These are phyloP conservation scores for Brotula barbata DNA, from an alignment of 2,797 vertebrate species.

Conservation along the genomic window DNA sequence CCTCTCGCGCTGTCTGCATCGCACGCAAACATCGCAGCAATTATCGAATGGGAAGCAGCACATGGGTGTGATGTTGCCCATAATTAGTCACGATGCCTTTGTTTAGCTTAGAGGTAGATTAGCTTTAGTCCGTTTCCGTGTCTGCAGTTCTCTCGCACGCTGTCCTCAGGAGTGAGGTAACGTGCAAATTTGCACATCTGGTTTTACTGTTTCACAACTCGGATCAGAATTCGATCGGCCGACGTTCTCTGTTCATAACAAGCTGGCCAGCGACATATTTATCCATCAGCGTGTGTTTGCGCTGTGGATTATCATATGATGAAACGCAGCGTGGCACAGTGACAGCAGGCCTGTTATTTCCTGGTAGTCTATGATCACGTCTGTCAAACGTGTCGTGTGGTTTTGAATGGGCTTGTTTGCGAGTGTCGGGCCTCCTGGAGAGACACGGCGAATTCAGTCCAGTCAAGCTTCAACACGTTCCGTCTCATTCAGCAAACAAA, in stretches of 20 bases:
- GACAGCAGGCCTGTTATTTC: slow-evolving; percentile 51
- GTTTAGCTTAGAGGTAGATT: background rate
- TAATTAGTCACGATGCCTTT: too few species aligned
- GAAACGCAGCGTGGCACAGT: slow-evolving; percentile 28
- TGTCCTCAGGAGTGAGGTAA: slow-evolving; percentile 30
- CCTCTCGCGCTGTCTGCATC: slow-evolving; percentile 6
- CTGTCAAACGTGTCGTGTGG: slow-evolving; percentile 43
- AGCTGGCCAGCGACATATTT: background rate
- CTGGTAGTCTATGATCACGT: slow-evolving; percentile 49
- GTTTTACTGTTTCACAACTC: slow-evolving; percentile 22
- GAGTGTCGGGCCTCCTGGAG: slow-evolving; percentile 56
- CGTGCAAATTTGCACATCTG: slow-evolving; percentile 12
- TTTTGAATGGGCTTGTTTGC: slow-evolving; percentile 65
- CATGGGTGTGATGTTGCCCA: slow-evolving; percentile 34
- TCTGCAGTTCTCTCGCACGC: slow-evolving; percentile 20
- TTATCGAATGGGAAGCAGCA: slow-evolving; percentile 35
- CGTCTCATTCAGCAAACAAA: slow-evolving; percentile 63
- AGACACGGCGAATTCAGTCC: slow-evolving; percentile 58
- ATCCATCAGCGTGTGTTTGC: slow-evolving; percentile 6
- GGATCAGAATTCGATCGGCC: slow-evolving; percentile 9
- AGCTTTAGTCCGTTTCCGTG: background rate
- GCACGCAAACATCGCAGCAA: slow-evolving; percentile 48
- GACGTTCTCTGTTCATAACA: background rate
- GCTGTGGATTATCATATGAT: slow-evolving; percentile 16
- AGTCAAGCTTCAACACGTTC: slow-evolving; percentile 76